Evolutionary conservation across 2,888 invertebrate species (phyloP).

Genomic region (Chaitophorus viminalis): DNA sequence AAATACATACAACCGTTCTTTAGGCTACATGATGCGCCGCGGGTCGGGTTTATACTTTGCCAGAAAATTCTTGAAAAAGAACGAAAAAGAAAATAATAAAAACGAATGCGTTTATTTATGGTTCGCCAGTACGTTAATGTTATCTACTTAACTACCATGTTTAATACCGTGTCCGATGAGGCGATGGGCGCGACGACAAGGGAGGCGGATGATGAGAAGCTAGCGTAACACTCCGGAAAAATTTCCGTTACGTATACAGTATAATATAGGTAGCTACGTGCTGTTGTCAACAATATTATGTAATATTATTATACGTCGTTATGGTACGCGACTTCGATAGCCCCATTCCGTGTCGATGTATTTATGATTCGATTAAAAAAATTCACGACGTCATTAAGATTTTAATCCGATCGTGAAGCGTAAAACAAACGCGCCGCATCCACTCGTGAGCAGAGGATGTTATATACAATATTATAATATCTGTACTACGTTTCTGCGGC

Average conservation of each 20-base stretch:
- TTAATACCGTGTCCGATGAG: slow-evolving; percentile 38
- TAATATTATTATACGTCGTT: too few relatives aligned
- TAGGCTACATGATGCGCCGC: not conserved
- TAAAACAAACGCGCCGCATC: slow-evolving; percentile 15
- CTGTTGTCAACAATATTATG: slow-evolving; percentile 18
- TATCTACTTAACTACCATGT: slow-evolving; percentile 20
- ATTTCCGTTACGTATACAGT: not conserved
- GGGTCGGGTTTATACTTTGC: slow-evolving; percentile 22
- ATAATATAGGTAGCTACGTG: too few relatives aligned
- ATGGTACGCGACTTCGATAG: not conserved
- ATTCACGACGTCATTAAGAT: slow-evolving; percentile 29
- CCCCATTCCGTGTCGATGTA: not conserved
- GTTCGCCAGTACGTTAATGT: slow-evolving; percentile 34
- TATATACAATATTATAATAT: not conserved
- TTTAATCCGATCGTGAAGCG: slow-evolving; percentile 34
- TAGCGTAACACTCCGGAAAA: slow-evolving; percentile 2
- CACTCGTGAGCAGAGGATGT: not conserved
- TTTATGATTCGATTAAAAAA: slow-evolving; percentile 57
- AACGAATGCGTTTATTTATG: slow-evolving; percentile 37
- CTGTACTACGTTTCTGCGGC: too few relatives aligned
- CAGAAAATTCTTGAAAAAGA: slow-evolving; percentile 29
- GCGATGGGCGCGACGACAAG: not conserved
- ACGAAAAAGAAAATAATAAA: slow-evolving; percentile 28
- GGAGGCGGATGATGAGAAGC: not conserved
- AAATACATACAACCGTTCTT: slow-evolving; percentile 50